A percentile compares a stretch with the other conserved stretches of the same genome.
These are phyloP conservation scores for Pseudopodoces humilis DNA, from an alignment of 2,113 vertebrate species.

Conservation along the genomic window DNA sequence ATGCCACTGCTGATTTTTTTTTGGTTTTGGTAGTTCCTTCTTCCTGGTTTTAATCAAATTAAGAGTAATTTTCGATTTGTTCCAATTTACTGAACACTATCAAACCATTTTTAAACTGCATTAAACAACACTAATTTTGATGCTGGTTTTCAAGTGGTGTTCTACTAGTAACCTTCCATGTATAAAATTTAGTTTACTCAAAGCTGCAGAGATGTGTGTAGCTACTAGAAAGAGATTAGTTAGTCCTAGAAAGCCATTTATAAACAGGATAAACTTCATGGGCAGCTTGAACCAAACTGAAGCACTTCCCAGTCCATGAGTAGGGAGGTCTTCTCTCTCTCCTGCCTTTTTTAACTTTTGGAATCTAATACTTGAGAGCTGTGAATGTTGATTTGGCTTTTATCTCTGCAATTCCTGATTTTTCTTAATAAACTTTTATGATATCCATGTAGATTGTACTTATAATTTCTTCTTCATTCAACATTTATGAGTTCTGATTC, in stretches of 20 bases:
- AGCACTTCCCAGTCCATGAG: not conserved
- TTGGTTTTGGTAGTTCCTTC: not conserved
- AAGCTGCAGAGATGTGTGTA: not conserved
- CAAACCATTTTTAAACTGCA: not conserved
- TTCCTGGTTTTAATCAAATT: not conserved
- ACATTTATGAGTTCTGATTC: not conserved
- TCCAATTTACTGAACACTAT: not conserved
- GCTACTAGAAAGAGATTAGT: not conserved
- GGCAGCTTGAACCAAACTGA: not conserved
- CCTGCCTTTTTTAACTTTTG: not conserved
- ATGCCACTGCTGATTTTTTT: not conserved
- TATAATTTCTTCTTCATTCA: not conserved
- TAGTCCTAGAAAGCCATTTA: not conserved
- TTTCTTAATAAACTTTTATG: not conserved
- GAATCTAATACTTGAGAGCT: not conserved
- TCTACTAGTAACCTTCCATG: not conserved
- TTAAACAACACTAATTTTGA: not conserved
- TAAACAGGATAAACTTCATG: not conserved
- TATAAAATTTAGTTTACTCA: not conserved
- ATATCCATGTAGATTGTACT: not conserved
- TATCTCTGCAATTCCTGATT: not conserved
- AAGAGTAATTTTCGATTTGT: not conserved
- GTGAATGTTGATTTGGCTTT: not conserved
- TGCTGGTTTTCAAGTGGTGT: not conserved
- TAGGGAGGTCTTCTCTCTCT: not conserved